A percentile compares a stretch with the other conserved stretches of the same genome.
phyloP scores from a whole-genome alignment of 2,797 vertebrate species.

The Galago senegalensis region DNA sequence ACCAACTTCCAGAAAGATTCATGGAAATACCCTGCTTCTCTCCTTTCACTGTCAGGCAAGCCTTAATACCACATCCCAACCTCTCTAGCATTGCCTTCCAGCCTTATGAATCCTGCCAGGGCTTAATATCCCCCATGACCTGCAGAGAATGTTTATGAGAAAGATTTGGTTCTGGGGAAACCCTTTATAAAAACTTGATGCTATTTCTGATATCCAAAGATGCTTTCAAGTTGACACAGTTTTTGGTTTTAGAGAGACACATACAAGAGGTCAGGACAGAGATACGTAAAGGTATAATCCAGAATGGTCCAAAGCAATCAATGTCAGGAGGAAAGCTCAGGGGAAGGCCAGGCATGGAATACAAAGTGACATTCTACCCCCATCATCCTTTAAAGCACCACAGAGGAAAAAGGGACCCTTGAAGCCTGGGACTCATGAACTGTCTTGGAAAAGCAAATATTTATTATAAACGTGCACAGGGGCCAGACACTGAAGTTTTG shows the following conservation, averaged over 20 bases:
- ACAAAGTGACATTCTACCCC: background rate
- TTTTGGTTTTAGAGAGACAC: slow-evolving; percentile 13
- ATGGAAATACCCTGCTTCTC: background rate
- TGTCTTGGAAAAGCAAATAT: background rate
- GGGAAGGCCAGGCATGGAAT: background rate
- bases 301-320: background rate
- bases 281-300: background rate
- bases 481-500: background rate
- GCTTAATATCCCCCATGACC: background rate
- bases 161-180: background rate
- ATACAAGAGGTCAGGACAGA: background rate
- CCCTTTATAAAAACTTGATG: background rate
- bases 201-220: background rate
- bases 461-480: background rate
- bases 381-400: background rate
- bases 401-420: background rate
- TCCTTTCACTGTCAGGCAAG: background rate
- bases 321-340: background rate
- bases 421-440: background rate
- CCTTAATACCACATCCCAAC: background rate
- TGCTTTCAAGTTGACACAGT: background rate
- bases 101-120: background rate
- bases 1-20: background rate
- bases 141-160: slow-evolving; percentile 28
- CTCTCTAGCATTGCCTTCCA: background rate